Conservation (phyloP, 2,113 vertebrate genomes). For the Bufo bufo region DNA sequence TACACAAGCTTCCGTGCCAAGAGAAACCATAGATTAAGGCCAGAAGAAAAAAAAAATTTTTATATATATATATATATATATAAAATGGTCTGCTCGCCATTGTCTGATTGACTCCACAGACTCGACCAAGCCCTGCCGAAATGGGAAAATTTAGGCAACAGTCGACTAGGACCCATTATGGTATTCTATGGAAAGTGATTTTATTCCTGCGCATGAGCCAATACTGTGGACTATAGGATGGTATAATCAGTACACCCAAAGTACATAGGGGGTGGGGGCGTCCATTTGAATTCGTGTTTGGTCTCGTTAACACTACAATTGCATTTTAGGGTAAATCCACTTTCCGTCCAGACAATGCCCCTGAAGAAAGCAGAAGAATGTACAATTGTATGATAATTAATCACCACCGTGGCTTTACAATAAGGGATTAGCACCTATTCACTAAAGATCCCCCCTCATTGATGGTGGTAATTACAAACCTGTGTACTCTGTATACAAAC, state of each 20-base stretch:
- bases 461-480: not conserved
- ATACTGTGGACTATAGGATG: not conserved
- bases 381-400: not conserved
- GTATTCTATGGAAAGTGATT: no score
- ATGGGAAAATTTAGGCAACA: not conserved
- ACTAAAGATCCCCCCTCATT: not conserved
- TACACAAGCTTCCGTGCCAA: no score
- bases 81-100: no score
- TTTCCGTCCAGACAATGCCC: not conserved
- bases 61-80: no score
- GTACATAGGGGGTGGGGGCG: not conserved
- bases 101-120: not conserved
- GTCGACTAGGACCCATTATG: no score
- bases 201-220: no score
- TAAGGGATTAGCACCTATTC: constrained; percentile 16
- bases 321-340: not conserved
- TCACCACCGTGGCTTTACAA: not conserved
- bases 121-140: not conserved
- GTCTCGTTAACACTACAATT: not conserved
- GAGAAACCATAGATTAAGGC: no score
- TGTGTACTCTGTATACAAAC: no score
- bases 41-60: no score
- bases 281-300: not conserved
- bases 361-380: not conserved
- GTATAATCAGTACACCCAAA: no score